A percentile compares a stretch with the other conserved stretches of the same genome.
These are phyloP conservation scores for Hoplostethus mediterraneus DNA, from an alignment of 2,797 vertebrate species.

Conservation along the genomic window DNA sequence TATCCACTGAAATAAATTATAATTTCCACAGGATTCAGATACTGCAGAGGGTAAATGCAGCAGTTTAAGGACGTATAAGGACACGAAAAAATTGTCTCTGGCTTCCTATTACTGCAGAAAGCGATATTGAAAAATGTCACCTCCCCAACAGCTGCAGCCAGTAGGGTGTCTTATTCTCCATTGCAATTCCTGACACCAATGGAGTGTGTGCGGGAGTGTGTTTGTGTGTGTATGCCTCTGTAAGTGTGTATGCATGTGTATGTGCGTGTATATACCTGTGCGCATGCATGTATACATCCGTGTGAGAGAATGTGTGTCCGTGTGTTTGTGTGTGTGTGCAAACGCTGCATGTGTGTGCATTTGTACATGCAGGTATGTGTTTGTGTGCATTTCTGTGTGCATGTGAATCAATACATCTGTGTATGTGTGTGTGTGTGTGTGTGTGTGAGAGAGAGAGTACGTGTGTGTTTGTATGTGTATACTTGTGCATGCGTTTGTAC, in stretches of 20 bases:
- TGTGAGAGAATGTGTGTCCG: constrained; percentile 15
- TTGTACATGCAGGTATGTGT: background rate
- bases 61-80: constrained; percentile 31
- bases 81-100: constrained; percentile 12
- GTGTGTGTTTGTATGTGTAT: constrained; percentile 12
- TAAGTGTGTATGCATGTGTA: background rate
- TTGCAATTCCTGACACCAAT: constrained; percentile 21
- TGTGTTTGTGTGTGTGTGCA: background rate
- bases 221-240: background rate
- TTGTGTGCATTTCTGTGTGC: background rate
- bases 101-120: constrained; percentile 34
- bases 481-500: background rate
- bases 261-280: background rate
- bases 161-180: constrained; percentile 23
- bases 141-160: constrained; percentile 10
- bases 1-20: constrained; percentile 43
- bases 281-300: background rate
- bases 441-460: background rate
- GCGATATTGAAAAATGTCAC: constrained; percentile 33
- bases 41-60: constrained; percentile 38
- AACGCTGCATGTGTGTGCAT: background rate
- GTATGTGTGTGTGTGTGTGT: background rate
- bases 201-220: background rate
- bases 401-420: background rate
- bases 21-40: constrained; percentile 46